Base-by-base conservation (phyloP, 2,113 vertebrate species). In the Chlorocebus sabaeus region DNA sequence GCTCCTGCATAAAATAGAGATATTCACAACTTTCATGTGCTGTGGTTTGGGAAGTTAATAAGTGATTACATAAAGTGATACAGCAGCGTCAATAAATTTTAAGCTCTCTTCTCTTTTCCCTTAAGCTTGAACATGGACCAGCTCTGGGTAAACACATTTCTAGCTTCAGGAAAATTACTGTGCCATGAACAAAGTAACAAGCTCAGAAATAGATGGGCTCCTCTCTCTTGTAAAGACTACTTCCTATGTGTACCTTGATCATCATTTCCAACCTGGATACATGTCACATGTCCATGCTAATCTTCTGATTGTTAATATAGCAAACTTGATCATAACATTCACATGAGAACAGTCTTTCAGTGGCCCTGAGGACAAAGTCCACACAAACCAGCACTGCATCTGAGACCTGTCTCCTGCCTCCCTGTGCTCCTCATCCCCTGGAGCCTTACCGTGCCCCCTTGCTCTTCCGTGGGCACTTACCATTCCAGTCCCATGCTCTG, bases 231-330 rank as follows among this genome's bases (percentile, higher is more conserved):
- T 61, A 43, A 79, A 79, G 90, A 14, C 8, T 16, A 50, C 78
- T 75, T 68, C 20, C 30, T 4, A 0, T 13, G 32, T 64, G 57
- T 13, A 23, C 23, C 20, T 23, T 27, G 48, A 35, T 18, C 22
- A 3, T 30, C 12, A 43, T 52, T 43, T 13, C 32, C 55, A 67
- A 27, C 12, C 52, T 57, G 35, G 40, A 38, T 27, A 38, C 48
- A 6, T 0, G 3, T 43, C 45, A 40, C 30, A 38, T 0, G 4
- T 35, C 7, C 25, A 7, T 2, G 48, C 18, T 79, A 35, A 50
- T 50, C 22, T 45, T 64, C 50, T 23, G 40, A 78, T 0, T 45
- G 40, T 23, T 75, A 32, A 73, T 32, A 68, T 12, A 45, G 27
- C 48, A 27, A 84, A 13, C 57, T 7, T 43, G 52, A 48, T 6